phyloP scores from a whole-genome alignment of 2,888 invertebrate species.

The Dusona sp. region DNA sequence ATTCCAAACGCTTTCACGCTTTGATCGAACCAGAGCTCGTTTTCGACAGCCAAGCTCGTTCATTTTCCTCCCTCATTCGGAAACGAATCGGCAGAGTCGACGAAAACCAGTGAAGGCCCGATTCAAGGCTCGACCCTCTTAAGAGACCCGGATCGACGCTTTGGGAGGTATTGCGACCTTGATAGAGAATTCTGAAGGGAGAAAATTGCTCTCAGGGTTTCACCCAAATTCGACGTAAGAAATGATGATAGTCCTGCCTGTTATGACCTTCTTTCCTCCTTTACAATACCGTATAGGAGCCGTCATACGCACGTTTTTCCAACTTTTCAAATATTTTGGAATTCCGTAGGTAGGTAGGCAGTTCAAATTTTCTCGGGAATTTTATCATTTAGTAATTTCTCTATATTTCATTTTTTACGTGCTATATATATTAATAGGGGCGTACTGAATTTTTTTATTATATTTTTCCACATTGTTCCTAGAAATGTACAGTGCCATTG shows the following conservation, averaged over 20 bases:
- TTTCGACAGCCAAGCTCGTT: background rate
- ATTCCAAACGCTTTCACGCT: background rate
- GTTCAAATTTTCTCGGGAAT: background rate
- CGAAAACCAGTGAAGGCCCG: conserved; percentile 3
- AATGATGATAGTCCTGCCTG: conserved; percentile 11
- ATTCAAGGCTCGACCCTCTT: background rate
- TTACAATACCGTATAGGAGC: background rate
- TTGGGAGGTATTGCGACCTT: conserved; percentile 25
- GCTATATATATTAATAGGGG: background rate
- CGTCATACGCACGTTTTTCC: background rate
- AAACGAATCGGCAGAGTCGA: conserved; percentile 17
- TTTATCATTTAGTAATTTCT: background rate
- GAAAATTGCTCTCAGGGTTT: conserved; percentile 4
- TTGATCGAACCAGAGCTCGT: background rate
- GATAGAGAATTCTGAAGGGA: conserved; percentile 17
- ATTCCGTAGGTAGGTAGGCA: background rate
- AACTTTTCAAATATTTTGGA: background rate
- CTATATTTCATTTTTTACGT: background rate
- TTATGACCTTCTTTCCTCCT: conserved; percentile 1
- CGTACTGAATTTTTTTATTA: background rate
- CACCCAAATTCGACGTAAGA: conserved; percentile 3
- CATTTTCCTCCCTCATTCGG: conserved; percentile 5
- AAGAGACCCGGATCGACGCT: background rate
- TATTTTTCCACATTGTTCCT: background rate
- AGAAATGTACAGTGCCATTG: background rate